These are phyloP conservation scores for Brachyhypopomus occidentalis DNA, from an alignment of 2,113 vertebrate genomes.

Conservation along the genomic window DNA sequence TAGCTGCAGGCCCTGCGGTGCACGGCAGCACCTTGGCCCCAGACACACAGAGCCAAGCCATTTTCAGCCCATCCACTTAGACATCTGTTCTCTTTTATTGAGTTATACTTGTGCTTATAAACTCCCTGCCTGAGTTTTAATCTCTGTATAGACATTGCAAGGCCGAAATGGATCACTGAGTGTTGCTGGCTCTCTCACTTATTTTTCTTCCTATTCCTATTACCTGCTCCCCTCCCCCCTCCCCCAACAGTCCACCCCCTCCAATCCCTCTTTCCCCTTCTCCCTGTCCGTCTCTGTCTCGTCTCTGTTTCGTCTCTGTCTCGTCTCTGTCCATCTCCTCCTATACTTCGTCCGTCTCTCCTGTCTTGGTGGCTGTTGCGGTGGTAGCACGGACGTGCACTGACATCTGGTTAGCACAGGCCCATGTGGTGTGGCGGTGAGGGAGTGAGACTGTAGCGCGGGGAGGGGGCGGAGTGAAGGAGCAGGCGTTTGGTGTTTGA, in stretches of 20 bases:
- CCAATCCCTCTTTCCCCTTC: background rate
- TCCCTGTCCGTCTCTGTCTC: background rate
- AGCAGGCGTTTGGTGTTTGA: constrained; percentile 55
- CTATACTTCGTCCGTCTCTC: constrained; percentile 13
- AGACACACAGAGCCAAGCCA: background rate
- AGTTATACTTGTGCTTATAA: constrained; percentile 31
- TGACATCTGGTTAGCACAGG: constrained; percentile 48
- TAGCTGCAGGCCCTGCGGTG: background rate
- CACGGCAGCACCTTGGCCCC: background rate
- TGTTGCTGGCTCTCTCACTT: constrained; percentile 2
- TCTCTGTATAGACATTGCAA: constrained; percentile 9
- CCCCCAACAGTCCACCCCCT: background rate
- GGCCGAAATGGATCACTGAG: constrained; percentile 2
- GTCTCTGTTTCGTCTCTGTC: background rate
- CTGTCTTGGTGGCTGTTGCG: constrained; percentile 7
- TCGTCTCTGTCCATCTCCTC: background rate
- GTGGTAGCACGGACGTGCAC: constrained; percentile 3
- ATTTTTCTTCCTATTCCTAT: constrained; percentile 7
- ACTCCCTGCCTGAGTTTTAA: constrained; percentile 16
- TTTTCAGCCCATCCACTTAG: background rate
- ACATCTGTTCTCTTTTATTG: constrained; percentile 34
- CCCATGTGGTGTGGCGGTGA: constrained; percentile 2
- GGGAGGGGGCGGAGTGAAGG: constrained; percentile 11
- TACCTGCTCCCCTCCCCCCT: constrained; percentile 1
- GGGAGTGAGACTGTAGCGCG: constrained; percentile 9